Conservation (phyloP, 2,113 vertebrate species). For the Rhea pennata region DNA sequence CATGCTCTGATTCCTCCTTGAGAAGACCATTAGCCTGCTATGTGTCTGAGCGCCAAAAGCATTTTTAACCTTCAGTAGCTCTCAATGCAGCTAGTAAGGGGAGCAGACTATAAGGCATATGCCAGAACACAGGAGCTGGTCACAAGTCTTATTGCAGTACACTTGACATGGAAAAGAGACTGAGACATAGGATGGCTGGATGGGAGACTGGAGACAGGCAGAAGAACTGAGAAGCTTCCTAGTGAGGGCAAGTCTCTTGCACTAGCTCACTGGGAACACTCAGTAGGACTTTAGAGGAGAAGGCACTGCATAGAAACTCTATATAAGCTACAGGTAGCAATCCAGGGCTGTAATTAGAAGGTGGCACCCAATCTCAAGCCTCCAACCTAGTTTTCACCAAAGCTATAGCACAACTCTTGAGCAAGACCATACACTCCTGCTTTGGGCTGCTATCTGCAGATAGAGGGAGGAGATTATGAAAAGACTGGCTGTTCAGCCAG, state of each 20-base stretch:
- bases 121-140: neutral
- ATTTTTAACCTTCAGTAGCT: neutral
- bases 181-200: neutral
- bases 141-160: neutral
- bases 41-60: neutral
- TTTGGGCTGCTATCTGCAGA: neutral
- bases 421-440: rapidly evolving
- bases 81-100: neutral
- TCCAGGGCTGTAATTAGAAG: neutral
- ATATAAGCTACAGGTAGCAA: neutral
- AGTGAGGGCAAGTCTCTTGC: neutral
- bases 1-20: neutral
- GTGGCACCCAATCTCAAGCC: neutral
- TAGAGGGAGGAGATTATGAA: neutral
- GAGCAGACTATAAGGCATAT: neutral
- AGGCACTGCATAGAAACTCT: neutral
- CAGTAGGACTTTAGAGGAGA: neutral
- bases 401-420: neutral
- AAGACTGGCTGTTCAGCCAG: neutral
- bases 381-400: neutral
- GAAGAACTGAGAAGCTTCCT: neutral
- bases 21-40: neutral
- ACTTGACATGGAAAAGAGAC: neutral
- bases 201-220: neutral
- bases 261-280: neutral